phyloP scores from a whole-genome alignment of 2,888 invertebrate species.

The Lochmaea capreae region DNA sequence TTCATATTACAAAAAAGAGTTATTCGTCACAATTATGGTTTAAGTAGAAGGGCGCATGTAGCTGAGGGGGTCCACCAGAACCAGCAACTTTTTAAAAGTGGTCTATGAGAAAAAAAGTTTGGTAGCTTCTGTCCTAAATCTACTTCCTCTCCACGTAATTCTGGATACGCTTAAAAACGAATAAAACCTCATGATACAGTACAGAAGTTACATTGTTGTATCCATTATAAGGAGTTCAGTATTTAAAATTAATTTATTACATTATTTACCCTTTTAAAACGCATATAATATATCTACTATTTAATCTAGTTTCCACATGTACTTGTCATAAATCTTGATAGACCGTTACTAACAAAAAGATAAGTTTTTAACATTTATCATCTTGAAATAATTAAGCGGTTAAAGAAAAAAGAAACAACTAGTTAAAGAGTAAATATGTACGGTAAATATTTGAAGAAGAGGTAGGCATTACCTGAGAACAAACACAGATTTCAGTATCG shows the following conservation, averaged over 20 bases:
- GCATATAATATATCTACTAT: background rate
- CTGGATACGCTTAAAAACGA: too few relatives aligned
- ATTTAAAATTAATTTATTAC: background rate
- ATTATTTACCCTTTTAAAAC: slow-evolving; percentile 4
- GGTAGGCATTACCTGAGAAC: slow-evolving; percentile 50
- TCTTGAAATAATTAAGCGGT: slow-evolving; percentile 52
- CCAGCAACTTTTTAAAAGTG: too few relatives aligned
- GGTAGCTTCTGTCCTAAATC: too few relatives aligned
- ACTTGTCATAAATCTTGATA: background rate
- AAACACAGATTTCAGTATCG: slow-evolving; percentile 49
- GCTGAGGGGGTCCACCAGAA: too few relatives aligned
- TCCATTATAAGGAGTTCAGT: too few relatives aligned
- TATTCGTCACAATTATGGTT: too few relatives aligned
- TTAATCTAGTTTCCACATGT: background rate
- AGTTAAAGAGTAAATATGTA: slow-evolving; percentile 47
- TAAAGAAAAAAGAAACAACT: slow-evolving; percentile 27
- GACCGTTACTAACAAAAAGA: background rate
- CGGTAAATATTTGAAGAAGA: slow-evolving; percentile 57
- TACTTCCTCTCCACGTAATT: too few relatives aligned
- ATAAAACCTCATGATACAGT: too few relatives aligned
- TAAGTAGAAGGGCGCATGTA: too few relatives aligned
- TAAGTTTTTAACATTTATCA: background rate
- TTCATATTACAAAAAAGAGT: too few relatives aligned
- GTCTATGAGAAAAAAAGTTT: too few relatives aligned
- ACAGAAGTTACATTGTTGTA: too few relatives aligned